phyloP scores from a whole-genome alignment of 2,888 invertebrate species.

The Dasysyrphus tricinctus region DNA sequence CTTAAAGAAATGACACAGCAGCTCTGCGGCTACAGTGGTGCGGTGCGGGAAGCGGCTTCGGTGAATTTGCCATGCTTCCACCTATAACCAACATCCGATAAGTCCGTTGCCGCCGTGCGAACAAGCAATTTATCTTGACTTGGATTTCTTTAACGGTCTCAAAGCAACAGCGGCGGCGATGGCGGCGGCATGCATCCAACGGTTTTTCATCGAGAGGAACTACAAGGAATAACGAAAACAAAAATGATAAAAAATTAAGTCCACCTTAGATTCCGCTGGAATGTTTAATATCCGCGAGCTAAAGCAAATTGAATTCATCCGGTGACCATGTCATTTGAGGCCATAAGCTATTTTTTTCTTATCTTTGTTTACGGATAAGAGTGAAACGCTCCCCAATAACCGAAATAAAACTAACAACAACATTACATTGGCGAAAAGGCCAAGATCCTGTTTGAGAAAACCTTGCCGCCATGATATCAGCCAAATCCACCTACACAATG shows the following conservation, averaged over 20 bases:
- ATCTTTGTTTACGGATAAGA: conserved; percentile 73
- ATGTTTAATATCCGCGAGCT: conserved; percentile 54
- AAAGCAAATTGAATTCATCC: conserved; percentile 68
- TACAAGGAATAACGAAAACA: not conserved
- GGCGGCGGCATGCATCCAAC: conserved; percentile 5
- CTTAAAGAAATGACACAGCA: conserved; percentile 65
- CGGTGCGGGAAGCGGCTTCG: not conserved
- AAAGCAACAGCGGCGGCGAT: not conserved
- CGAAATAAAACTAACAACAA: not conserved
- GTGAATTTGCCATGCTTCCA: conserved; percentile 34
- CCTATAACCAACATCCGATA: conserved; percentile 61
- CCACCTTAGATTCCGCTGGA: conserved; percentile 62
- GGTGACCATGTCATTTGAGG: conserved; percentile 71
- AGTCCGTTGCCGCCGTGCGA: conserved; percentile 54
- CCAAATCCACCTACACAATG: conserved; percentile 56
- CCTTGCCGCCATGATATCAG: conserved; percentile 68
- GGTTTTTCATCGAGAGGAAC: conserved; percentile 17
- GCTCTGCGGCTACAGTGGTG: not conserved
- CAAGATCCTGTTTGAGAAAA: conserved; percentile 77
- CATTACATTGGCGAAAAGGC: conserved; percentile 8
- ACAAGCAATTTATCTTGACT: conserved; percentile 69
- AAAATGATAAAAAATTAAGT: conserved; percentile 32
- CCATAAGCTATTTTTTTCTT: conserved; percentile 33
- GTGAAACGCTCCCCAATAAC: conserved; percentile 57
- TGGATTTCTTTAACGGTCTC: conserved; percentile 39